Evolutionary conservation across 1,140 invertebrate genomes (phyloP).

Genomic region (Anastrepha obliqua): DNA sequence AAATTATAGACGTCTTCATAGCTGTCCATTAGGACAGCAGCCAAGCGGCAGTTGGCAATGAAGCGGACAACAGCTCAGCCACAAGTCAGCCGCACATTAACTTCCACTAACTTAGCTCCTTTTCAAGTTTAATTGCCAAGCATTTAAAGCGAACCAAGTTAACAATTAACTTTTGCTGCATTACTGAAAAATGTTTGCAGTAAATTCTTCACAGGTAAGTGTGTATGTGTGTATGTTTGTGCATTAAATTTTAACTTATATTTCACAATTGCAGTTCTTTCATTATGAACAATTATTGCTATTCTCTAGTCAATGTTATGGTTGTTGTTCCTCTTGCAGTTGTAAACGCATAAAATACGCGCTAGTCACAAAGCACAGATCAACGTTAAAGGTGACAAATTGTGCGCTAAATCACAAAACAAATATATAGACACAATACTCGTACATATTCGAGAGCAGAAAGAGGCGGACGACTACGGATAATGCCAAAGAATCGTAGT

Average conservation of each 20-base stretch:
- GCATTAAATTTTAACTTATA: too few species aligned
- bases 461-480: background rate
- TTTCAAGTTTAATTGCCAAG: conserved; percentile 18
- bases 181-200: too few species aligned
- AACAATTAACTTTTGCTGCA: background rate
- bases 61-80: background rate
- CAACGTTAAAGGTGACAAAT: background rate
- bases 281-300: too few species aligned
- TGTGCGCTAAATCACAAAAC: background rate
- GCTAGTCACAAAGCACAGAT: background rate
- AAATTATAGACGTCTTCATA: conserved; percentile 43
- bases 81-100: conserved; percentile 46
- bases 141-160: background rate
- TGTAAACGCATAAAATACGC: background rate
- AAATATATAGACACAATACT: background rate
- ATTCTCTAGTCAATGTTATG: too few species aligned
- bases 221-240: too few species aligned
- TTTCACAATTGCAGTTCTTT: too few species aligned
- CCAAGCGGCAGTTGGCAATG: background rate
- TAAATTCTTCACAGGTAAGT: too few species aligned
- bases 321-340: too few species aligned
- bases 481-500: background rate
- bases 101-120: conserved; percentile 38
- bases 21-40: conserved; percentile 35
- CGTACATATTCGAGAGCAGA: background rate